phyloP scores from a whole-genome alignment of 2,888 invertebrate genomes.

The Leptopilina syphax region DNA sequence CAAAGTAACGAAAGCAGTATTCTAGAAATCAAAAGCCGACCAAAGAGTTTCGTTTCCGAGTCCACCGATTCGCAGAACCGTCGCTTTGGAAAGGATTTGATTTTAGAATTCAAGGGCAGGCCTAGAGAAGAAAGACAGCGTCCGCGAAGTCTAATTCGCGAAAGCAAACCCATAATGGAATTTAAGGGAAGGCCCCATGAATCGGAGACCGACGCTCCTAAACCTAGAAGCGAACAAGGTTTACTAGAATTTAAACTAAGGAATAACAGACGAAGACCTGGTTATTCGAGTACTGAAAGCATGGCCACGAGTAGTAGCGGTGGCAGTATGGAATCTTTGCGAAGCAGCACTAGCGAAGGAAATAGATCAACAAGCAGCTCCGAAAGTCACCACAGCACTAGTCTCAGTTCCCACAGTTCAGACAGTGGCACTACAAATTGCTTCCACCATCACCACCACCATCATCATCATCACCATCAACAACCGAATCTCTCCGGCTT shows the following conservation, averaged over 20 bases:
- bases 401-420: slow-evolving; percentile 91
- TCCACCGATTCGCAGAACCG: slow-evolving; percentile 78
- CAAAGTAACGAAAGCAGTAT: slow-evolving; percentile 82
- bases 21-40: slow-evolving; percentile 79
- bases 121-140: slow-evolving; percentile 77
- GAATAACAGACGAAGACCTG: slow-evolving; percentile 80
- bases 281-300: slow-evolving; percentile 90
- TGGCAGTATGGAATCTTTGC: slow-evolving; percentile 91
- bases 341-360: slow-evolving; percentile 92
- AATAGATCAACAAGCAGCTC: slow-evolving; percentile 91
- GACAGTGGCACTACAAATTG: slow-evolving; percentile 84
- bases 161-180: slow-evolving; percentile 83
- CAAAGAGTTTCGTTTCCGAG: slow-evolving; percentile 75
- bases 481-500: slow-evolving; percentile 80
- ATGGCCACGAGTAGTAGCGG: slow-evolving; percentile 93
- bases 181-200: slow-evolving; percentile 83
- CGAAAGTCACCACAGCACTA: slow-evolving; percentile 89
- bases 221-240: slow-evolving; percentile 77
- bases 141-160: slow-evolving; percentile 72
- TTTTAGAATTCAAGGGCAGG: slow-evolving; percentile 84
- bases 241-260: slow-evolving; percentile 81
- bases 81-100: slow-evolving; percentile 80
- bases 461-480: slow-evolving; percentile 79
- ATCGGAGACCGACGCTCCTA: slow-evolving; percentile 64
- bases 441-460: slow-evolving; percentile 79